Evolutionary conservation across 2,888 invertebrate species (phyloP), one percentile per base, ranked within the genome.

Genomic region (Nomada fabriciana): DNA sequence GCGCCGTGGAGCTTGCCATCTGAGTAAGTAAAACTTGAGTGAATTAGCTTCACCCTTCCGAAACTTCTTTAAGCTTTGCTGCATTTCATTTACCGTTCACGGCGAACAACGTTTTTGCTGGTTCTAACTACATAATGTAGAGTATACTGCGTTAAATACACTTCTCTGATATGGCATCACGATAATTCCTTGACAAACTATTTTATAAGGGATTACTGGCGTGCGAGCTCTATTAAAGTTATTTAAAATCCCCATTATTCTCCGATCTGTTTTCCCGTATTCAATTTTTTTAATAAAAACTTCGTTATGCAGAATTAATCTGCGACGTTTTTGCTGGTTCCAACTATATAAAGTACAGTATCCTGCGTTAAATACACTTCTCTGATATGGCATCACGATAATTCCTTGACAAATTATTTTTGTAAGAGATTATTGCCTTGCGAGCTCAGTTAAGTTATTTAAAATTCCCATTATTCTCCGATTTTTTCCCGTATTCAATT

Each of bases 21-120:
- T 36, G 73, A 79, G 79, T 57, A 81, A 86, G 86, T 86, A 82
- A 82, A 84, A 84, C 82, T 80, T 64, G 67, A 86, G 79, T 81
- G 84, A 83, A 88, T 87, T 87, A 87, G 77, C 74, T 52, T 60
- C 82, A 71, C 67, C 60, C 63, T 55, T 47, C 60, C 59, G 63
- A 76, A 82, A 69, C 74, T 78, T 70, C 78, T 78, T 82, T 78
- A 75, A 82, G 78, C 67, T 78, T 64, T 59, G 71, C 75, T 68
- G 83, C 75, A 82, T 78, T 74, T 64, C 69, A 71, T 76, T 76
- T 80, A 59, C 63, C 65, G 55, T 71, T 72, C 55, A 43, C 67
- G 50, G 13, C 15, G 67, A 47, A 67, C 79, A 72, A 23, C 42
- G 20, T 72, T 68, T n/a, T 55, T 25, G 42, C 57, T 80, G 72